Evolutionary conservation across 2,888 invertebrate species (phyloP).

Genomic region (Torymus aiolomorphi): DNA sequence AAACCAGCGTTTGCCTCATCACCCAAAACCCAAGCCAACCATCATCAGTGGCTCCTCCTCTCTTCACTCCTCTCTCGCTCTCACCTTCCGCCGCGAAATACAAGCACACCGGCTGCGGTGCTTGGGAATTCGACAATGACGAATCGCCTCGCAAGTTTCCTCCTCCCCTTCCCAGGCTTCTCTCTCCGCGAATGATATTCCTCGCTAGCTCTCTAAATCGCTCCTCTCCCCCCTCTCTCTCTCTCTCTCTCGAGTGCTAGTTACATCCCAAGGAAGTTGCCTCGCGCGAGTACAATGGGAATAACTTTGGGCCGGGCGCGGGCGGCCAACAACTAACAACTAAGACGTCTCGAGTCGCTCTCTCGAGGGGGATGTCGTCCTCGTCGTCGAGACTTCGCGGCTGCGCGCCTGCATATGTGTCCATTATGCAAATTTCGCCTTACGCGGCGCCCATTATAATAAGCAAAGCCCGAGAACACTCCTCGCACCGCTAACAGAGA

Average conservation of each 20-base stretch:
- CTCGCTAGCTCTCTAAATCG: background rate
- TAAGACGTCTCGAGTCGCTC: constrained; percentile 65
- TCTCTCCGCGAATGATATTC: constrained; percentile 33
- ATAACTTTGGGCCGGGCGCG: constrained; percentile 69
- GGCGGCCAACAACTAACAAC: constrained; percentile 72
- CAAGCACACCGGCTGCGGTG: background rate
- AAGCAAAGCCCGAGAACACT: constrained; percentile 67
- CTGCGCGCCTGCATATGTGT: constrained; percentile 72
- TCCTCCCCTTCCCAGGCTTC: background rate
- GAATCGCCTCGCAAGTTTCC: constrained; percentile 45
- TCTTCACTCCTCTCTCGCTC: background rate
- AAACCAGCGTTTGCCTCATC: no score
- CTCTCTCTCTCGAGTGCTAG: constrained; percentile 27
- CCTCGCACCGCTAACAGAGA: no score
- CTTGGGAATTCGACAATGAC: constrained; percentile 49
- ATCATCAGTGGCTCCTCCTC: no score
- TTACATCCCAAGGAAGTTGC: constrained; percentile 45
- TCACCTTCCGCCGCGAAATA: constrained; percentile 7
- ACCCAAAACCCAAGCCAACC: no score
- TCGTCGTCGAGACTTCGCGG: constrained; percentile 53
- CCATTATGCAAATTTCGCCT: constrained; percentile 74
- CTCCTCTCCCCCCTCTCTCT: constrained; percentile 1
- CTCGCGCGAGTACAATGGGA: constrained; percentile 66
- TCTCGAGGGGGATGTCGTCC: constrained; percentile 53
- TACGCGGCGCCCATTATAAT: constrained; percentile 70